These are phyloP conservation scores for Coenonympha glycerion DNA, from an alignment of 2,888 invertebrate genomes.

Conservation along the genomic window DNA sequence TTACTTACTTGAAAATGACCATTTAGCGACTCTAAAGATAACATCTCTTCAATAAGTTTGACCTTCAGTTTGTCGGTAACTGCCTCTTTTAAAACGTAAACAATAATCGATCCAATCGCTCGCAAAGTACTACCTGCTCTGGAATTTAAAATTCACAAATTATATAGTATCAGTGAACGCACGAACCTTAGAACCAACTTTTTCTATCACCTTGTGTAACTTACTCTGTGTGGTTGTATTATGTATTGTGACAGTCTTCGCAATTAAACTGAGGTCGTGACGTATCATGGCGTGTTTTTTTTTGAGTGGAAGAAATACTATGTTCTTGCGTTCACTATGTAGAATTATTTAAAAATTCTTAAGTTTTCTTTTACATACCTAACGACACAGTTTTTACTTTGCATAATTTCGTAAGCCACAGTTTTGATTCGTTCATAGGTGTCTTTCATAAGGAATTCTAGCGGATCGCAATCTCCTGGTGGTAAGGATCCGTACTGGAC, in stretches of 20 bases:
- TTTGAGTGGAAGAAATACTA: too few species aligned
- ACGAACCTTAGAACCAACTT: too few species aligned
- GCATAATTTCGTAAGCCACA: slow-evolving; percentile 65
- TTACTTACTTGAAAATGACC: slow-evolving; percentile 57
- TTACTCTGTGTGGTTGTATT: too few species aligned
- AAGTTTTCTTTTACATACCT: slow-evolving; percentile 37
- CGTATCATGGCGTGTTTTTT: too few species aligned
- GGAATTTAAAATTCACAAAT: slow-evolving; percentile 29
- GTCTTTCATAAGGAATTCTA: slow-evolving; percentile 83
- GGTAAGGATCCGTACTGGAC: slow-evolving; percentile 87
- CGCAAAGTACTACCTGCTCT: slow-evolving; percentile 55
- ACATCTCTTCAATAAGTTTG: slow-evolving; percentile 59
- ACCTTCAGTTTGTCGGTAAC: slow-evolving; percentile 49
- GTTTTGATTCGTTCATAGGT: slow-evolving; percentile 79
- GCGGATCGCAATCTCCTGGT: slow-evolving; percentile 81
- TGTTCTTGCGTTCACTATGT: too few species aligned
- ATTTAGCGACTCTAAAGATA: slow-evolving; percentile 53
- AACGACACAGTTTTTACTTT: slow-evolving; percentile 50
- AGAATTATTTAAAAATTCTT: background rate
- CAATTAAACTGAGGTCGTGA: too few species aligned
- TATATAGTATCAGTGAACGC: too few species aligned
- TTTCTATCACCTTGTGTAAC: too few species aligned
- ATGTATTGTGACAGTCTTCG: too few species aligned
- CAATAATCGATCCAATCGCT: slow-evolving; percentile 50
- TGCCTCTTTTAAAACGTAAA: slow-evolving; percentile 46